Conservation (phyloP, 2,888 invertebrate genomes). For the Pelosia muscerda region DNA sequence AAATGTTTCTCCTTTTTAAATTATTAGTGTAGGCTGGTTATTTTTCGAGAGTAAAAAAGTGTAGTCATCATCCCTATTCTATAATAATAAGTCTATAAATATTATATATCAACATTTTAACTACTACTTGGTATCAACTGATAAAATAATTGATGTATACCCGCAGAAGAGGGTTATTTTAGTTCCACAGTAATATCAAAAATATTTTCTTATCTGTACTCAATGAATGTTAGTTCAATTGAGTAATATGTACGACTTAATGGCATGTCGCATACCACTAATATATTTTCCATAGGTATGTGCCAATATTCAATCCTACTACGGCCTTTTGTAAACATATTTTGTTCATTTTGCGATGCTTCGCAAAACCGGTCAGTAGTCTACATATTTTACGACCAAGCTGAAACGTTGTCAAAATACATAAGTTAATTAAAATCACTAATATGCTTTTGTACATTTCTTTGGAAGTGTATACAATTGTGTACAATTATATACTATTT, state of each 20-base stretch:
- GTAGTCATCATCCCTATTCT: too few relatives aligned
- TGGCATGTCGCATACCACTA: conserved; percentile 23
- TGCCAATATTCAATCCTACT: conserved; percentile 17
- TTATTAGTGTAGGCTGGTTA: too few relatives aligned
- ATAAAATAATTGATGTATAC: background rate
- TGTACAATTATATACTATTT: conserved; percentile 4
- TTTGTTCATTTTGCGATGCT: background rate
- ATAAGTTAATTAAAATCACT: background rate
- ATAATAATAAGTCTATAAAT: too few relatives aligned
- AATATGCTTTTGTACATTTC: background rate
- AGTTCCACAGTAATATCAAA: conserved; percentile 32
- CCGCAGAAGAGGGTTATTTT: background rate
- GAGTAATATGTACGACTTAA: conserved; percentile 12
- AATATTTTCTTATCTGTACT: conserved; percentile 17
- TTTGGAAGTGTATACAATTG: conserved; percentile 7
- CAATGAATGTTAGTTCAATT: background rate
- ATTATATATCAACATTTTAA: background rate
- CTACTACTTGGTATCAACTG: too few relatives aligned
- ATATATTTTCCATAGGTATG: conserved; percentile 27
- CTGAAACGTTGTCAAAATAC: conserved; percentile 3
- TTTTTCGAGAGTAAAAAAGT: too few relatives aligned
- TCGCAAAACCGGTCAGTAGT: conserved; percentile 6
- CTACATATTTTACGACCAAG: background rate
- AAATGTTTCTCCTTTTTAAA: too few relatives aligned
- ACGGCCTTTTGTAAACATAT: background rate